Evolutionary conservation across 2,888 invertebrate species (phyloP).

Genomic region (Boloria euphrosyne): DNA sequence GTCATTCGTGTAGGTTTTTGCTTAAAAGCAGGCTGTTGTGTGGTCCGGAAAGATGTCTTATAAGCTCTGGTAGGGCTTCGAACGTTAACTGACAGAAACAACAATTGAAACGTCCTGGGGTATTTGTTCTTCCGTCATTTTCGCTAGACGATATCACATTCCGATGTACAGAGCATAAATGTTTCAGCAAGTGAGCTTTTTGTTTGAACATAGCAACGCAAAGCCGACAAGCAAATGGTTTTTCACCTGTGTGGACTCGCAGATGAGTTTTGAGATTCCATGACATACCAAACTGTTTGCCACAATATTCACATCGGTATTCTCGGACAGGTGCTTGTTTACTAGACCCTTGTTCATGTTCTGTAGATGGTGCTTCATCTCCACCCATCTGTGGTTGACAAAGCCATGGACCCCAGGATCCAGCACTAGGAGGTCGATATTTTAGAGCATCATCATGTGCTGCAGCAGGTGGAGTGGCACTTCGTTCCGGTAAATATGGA

Average conservation of each 20-base stretch:
- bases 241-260: conserved; percentile 93
- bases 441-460: conserved; percentile 82
- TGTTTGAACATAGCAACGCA: conserved; percentile 96
- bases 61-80: conserved; percentile 92
- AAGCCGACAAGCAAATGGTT: conserved; percentile 93
- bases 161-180: conserved; percentile 93
- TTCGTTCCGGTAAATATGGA: conserved; percentile 85
- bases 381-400: conserved; percentile 85
- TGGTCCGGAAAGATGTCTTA: conserved; percentile 92
- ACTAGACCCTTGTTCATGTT: conserved; percentile 80
- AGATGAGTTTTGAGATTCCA: conserved; percentile 96
- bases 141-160: conserved; percentile 93
- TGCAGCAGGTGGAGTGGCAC: conserved; percentile 83
- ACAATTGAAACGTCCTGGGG: conserved; percentile 88
- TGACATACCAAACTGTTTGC: conserved; percentile 95
- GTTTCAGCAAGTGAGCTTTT: conserved; percentile 93
- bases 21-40: conserved; percentile 93
- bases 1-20: conserved; percentile 92
- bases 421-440: conserved; percentile 87
- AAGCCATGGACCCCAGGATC: conserved; percentile 86
- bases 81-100: conserved; percentile 94
- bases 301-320: conserved; percentile 94
- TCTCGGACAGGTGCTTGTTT: conserved; percentile 88
- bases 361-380: conserved; percentile 71
- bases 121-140: conserved; percentile 84